A percentile compares a stretch with the other conserved stretches of the same genome.
Conservation (phyloP, 2,888 invertebrate genomes). For the Drosophila lutescens region DNA sequence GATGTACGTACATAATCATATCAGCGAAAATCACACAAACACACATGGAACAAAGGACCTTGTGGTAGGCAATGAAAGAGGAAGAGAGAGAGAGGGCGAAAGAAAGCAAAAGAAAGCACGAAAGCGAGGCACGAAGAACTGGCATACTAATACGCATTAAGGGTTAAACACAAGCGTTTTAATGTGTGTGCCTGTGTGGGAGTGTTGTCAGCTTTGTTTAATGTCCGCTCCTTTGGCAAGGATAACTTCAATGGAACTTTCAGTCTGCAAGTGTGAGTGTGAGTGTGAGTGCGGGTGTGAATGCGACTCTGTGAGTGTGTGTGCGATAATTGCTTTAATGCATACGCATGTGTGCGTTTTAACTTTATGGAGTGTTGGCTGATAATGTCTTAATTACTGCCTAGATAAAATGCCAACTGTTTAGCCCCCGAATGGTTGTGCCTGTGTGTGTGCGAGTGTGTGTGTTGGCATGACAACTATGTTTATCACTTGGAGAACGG, state of each 20-base stretch:
- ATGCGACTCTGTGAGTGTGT: constrained; percentile 20
- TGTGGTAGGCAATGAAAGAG: constrained; percentile 28
- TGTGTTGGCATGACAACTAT: constrained; percentile 70
- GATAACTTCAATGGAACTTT: constrained; percentile 64
- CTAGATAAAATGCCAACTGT: constrained; percentile 73
- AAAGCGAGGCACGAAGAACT: constrained; percentile 24
- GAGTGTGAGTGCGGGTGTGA: not conserved
- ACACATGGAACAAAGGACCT: constrained; percentile 51
- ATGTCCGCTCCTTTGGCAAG: constrained; percentile 54
- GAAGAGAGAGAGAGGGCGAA: constrained; percentile 12
- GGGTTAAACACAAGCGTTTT: constrained; percentile 76
- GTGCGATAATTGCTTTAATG: constrained; percentile 77
- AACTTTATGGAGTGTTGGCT: constrained; percentile 79
- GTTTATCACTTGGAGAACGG: constrained; percentile 67
- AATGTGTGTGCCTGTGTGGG: constrained; percentile 45
- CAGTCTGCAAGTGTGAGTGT: constrained; percentile 42
- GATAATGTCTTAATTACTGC: constrained; percentile 79
- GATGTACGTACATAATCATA: constrained; percentile 66
- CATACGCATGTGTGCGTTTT: constrained; percentile 76
- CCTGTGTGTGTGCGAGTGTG: constrained; percentile 7
- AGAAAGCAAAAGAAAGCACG: constrained; percentile 32
- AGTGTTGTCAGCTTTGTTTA: constrained; percentile 56
- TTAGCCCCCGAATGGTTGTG: constrained; percentile 50
- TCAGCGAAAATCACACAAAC: constrained; percentile 64
- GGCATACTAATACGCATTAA: constrained; percentile 68